A percentile compares a stretch with the other conserved stretches of the same genome.
Conservation (phyloP, 2,797 vertebrate genomes). For the Heteromormyrus szaboi region DNA sequence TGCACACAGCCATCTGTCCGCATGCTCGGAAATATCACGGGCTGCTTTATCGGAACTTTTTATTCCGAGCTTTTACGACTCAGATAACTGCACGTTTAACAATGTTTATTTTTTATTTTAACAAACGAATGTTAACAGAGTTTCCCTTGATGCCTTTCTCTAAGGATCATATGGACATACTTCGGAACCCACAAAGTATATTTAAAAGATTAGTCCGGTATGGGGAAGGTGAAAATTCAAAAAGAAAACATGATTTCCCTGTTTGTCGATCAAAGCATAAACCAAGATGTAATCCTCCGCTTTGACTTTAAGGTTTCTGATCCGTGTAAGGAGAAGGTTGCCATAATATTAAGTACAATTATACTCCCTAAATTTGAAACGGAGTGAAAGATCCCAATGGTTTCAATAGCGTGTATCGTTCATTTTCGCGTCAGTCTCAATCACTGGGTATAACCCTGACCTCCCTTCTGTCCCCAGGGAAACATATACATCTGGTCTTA, state of each 20-base stretch:
- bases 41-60: slow-evolving; percentile 1
- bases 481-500: not conserved
- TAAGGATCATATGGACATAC: not conserved
- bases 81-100: not conserved
- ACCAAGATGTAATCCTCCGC: not conserved
- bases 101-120: not conserved
- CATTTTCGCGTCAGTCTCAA: not conserved
- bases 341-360: not conserved
- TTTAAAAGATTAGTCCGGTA: not conserved
- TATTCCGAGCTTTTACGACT: slow-evolving; percentile 6
- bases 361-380: not conserved
- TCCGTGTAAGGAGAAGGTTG: not conserved
- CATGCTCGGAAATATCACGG: not conserved
- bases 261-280: not conserved
- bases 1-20: not conserved
- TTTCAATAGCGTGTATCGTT: not conserved
- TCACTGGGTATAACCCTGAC: not conserved
- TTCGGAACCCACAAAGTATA: not conserved
- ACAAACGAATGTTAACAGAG: not conserved
- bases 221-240: not conserved
- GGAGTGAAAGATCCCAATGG: not conserved
- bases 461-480: not conserved
- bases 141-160: not conserved
- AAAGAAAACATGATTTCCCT: not conserved
- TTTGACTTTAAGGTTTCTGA: not conserved